Percentiles rank a stretch among this genome's conserved stretches.
Evolutionary conservation across 1,140 invertebrate species (phyloP).

Genomic region (Trachymyrmex septentrionalis): DNA sequence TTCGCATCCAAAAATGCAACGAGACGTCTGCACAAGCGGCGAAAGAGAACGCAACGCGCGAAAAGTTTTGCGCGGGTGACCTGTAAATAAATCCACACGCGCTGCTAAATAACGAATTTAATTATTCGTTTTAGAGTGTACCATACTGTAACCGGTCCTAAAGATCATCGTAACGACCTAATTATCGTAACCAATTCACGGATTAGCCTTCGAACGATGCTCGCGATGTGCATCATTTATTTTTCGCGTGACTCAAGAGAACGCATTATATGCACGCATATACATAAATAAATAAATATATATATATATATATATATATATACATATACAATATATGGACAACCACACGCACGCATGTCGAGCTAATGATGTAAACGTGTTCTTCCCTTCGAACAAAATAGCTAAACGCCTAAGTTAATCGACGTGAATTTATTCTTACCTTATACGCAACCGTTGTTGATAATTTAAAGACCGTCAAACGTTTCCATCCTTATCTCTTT

Average conservation of each 20-base stretch:
- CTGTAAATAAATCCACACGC: constrained; percentile 70
- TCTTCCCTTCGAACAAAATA: constrained; percentile 65
- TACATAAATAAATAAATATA: neutral
- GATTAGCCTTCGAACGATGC: constrained; percentile 73
- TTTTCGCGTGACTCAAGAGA: constrained; percentile 56
- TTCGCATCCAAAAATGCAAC: constrained; percentile 28
- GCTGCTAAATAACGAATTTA: constrained; percentile 65
- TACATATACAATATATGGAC: constrained; percentile 2
- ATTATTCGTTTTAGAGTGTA: constrained; percentile 68
- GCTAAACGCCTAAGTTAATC: constrained; percentile 64
- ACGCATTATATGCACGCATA: constrained; percentile 27
- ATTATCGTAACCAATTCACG: constrained; percentile 72
- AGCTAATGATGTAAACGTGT: constrained; percentile 58
- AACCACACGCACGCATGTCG: constrained; percentile 38
- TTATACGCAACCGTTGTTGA: constrained; percentile 38
- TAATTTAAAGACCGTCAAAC: constrained; percentile 53
- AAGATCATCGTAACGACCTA: constrained; percentile 72
- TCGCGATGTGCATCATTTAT: constrained; percentile 57
- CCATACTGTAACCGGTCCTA: constrained; percentile 67
- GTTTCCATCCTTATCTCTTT: constrained; percentile 58
- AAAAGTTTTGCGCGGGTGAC: constrained; percentile 13
- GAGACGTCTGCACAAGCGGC: constrained; percentile 55
- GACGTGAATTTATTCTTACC: constrained; percentile 37
- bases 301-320: neutral
- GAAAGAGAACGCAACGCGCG: neutral